Conservation (phyloP, 2,888 invertebrate species). For the Agrochola litura region DNA sequence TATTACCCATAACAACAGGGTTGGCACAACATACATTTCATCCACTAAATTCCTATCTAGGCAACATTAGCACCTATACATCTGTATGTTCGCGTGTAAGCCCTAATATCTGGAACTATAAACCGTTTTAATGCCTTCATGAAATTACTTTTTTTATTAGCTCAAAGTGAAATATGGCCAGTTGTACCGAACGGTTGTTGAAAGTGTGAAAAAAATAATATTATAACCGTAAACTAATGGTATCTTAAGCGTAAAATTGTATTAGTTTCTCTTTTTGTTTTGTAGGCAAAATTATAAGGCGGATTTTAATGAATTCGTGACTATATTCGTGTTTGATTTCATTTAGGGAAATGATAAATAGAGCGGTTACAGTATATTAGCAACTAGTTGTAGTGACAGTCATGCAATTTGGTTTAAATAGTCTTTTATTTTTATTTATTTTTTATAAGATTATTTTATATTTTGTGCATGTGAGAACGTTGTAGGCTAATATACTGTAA, state of each 20-base stretch:
- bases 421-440: too few relatives aligned
- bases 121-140: conserved; percentile 65
- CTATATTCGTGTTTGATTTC: conserved; percentile 24
- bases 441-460: too few relatives aligned
- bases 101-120: conserved; percentile 66
- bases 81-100: conserved; percentile 64
- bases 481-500: too few relatives aligned
- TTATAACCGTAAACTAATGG: conserved; percentile 54
- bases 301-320: conserved; percentile 37
- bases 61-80: conserved; percentile 28
- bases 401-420: too few relatives aligned
- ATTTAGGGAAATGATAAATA: conserved; percentile 20
- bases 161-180: conserved; percentile 57
- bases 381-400: too few relatives aligned
- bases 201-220: conserved; percentile 64
- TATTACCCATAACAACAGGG: conserved; percentile 31
- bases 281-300: conserved; percentile 15
- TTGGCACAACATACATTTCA: conserved; percentile 21
- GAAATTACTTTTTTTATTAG: conserved; percentile 68
- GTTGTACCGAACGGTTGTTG: conserved; percentile 50
- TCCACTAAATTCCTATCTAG: conserved; percentile 41
- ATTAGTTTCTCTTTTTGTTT: conserved; percentile 36
- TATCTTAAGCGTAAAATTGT: conserved; percentile 57
- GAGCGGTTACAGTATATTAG: neutral
- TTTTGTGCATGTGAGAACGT: too few relatives aligned